A percentile compares a stretch with the other conserved stretches of the same genome.
Evolutionary conservation across 2,113 vertebrate species (phyloP).

Genomic region (Datnioides undecimradiatus): DNA sequence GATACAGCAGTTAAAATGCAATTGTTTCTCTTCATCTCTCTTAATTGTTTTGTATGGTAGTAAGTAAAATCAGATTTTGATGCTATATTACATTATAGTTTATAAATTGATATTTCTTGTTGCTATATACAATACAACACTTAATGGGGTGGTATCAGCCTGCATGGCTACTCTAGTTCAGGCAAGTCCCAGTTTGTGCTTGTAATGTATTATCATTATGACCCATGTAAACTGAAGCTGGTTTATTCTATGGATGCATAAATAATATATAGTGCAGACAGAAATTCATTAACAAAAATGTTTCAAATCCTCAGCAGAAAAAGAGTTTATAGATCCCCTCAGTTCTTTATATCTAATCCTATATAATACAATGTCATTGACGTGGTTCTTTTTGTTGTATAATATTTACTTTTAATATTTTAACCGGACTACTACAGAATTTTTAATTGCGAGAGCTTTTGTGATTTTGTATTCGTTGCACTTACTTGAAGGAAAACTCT

Average conservation of each 20-base stretch:
- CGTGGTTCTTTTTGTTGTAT: too few species aligned
- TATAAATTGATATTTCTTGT: too few species aligned
- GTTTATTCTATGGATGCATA: background rate
- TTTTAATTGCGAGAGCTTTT: too few species aligned
- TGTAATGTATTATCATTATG: background rate
- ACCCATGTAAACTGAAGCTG: background rate
- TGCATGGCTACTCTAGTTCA: background rate
- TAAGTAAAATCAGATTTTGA: background rate
- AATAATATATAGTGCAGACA: background rate
- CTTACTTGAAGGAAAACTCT: too few species aligned
- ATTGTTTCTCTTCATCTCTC: background rate
- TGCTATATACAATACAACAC: too few species aligned
- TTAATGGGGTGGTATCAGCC: background rate
- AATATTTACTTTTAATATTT: too few species aligned
- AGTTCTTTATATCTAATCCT: too few species aligned
- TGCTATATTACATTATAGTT: background rate
- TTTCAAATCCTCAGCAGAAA: background rate
- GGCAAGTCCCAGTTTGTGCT: background rate
- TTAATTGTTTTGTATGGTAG: background rate
- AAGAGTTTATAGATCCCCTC: background rate
- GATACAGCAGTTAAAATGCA: conserved; percentile 10
- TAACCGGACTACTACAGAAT: too few species aligned
- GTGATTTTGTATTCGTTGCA: too few species aligned
- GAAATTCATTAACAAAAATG: background rate
- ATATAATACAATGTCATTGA: too few species aligned